These are phyloP conservation scores for Harpagifer antarcticus DNA, from an alignment of 2,797 vertebrate genomes.

Conservation along the genomic window DNA sequence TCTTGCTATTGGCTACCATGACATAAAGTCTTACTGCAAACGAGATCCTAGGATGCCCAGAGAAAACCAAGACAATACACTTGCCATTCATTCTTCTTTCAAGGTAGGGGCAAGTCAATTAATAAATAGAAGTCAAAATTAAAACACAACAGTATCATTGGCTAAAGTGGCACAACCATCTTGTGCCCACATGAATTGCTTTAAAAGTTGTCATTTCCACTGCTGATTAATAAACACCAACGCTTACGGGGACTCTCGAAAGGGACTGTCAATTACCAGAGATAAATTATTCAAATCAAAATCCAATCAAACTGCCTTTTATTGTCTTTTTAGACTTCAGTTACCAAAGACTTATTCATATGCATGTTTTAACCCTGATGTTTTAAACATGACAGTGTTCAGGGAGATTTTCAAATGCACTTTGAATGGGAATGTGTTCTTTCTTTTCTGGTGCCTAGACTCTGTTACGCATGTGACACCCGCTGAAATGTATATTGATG, in stretches of 20 bases:
- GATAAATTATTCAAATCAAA: slow-evolving; percentile 94
- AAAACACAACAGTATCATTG: slow-evolving; percentile 38
- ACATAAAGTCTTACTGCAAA: not conserved
- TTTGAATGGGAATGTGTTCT: slow-evolving; percentile 66
- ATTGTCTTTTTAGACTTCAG: slow-evolving; percentile 91
- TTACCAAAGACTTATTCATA: slow-evolving; percentile 89
- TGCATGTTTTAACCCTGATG: slow-evolving; percentile 88
- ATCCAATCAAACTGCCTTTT: slow-evolving; percentile 91
- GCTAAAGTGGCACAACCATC: slow-evolving; percentile 27
- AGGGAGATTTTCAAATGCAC: slow-evolving; percentile 81
- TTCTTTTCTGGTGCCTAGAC: slow-evolving; percentile 49
- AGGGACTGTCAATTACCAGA: slow-evolving; percentile 84
- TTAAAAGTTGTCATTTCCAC: slow-evolving; percentile 89
- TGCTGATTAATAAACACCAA: slow-evolving; percentile 90
- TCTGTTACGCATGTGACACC: slow-evolving; percentile 79
- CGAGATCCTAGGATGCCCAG: not conserved
- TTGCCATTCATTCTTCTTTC: not conserved
- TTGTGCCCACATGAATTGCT: slow-evolving; percentile 66
- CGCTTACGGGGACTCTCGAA: slow-evolving; percentile 85
- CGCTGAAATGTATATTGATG: slow-evolving; percentile 76
- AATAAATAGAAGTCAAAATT: not conserved
- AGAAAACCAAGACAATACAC: not conserved
- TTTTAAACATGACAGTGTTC: slow-evolving; percentile 84
- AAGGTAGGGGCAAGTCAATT: not conserved
- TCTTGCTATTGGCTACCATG: not conserved